Percentiles rank a stretch among this genome's conserved stretches.
Evolutionary conservation across 2,888 invertebrate species (phyloP).

Genomic region (Geophilus truncorum): DNA sequence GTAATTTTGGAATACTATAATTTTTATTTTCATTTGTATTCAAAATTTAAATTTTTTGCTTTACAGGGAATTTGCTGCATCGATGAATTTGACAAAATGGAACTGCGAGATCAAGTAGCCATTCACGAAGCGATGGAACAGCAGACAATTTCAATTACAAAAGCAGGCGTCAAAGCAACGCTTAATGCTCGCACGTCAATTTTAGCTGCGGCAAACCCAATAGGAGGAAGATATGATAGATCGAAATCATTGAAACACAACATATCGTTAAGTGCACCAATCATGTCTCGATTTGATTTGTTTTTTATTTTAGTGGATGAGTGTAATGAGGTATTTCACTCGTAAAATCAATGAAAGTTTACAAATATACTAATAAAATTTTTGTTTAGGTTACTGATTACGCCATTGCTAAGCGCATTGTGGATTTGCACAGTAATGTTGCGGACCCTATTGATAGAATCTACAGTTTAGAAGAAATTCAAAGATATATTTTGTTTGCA

Average conservation of each 20-base stretch:
- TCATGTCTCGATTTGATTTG: slow-evolving; percentile 98
- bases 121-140: slow-evolving; percentile 99
- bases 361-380: not conserved
- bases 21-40: too few relatives aligned
- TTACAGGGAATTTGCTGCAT: slow-evolving; percentile 83
- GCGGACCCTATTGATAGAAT: slow-evolving; percentile 71
- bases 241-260: slow-evolving; percentile 92
- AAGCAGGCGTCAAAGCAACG: slow-evolving; percentile 74
- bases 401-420: slow-evolving; percentile 91
- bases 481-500: slow-evolving; percentile 94
- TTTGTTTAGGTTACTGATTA: slow-evolving; percentile 73
- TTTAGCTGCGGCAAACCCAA: slow-evolving; percentile 95
- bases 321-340: slow-evolving; percentile 66
- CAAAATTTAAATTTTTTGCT: too few relatives aligned
- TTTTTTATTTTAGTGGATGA: slow-evolving; percentile 98
- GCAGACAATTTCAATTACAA: slow-evolving; percentile 97
- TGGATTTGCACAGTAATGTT: slow-evolving; percentile 85
- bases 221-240: slow-evolving; percentile 94
- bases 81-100: slow-evolving; percentile 99
- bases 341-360: not conserved
- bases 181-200: slow-evolving; percentile 96
- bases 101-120: slow-evolving; percentile 92
- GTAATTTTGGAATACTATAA: slow-evolving; percentile 52
- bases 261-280: slow-evolving; percentile 86
- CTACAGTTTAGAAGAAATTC: slow-evolving; percentile 82